Percentiles rank a stretch among this genome's conserved stretches.
Evolutionary conservation across 2,113 vertebrate genomes (phyloP).

Genomic region (Leptobrachium ailaonicum): DNA sequence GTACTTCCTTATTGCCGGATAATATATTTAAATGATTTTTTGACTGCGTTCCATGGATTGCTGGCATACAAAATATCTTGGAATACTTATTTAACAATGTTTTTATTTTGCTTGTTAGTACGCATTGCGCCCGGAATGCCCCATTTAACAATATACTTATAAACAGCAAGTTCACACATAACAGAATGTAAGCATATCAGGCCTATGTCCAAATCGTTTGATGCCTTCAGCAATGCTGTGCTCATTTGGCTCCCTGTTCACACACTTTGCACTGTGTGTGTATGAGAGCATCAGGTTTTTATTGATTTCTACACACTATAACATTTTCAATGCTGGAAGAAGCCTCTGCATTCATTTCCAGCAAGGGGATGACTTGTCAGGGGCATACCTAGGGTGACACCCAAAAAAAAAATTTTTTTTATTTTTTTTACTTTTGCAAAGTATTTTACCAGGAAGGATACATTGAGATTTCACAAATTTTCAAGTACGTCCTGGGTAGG

Average conservation of each 20-base stretch:
- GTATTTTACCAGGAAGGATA: no score
- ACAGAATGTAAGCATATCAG: conserved; percentile 9
- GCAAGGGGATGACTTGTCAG: neutral
- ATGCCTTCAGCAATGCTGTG: conserved; percentile 7
- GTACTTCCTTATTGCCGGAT: no score
- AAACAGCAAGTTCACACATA: neutral
- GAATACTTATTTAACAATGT: no score
- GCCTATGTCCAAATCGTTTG: conserved; percentile 14
- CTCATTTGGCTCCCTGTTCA: conserved; percentile 6
- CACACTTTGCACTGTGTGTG: conserved; percentile 18
- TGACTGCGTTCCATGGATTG: no score
- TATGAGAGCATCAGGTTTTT: neutral
- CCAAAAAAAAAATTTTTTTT: no score
- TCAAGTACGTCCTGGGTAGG: no score
- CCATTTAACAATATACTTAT: neutral
- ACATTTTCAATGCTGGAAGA: conserved; percentile 16
- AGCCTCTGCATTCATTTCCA: conserved; percentile 1
- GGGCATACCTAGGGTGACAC: neutral
- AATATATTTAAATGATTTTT: no score
- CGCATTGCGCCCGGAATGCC: neutral
- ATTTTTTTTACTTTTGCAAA: no score
- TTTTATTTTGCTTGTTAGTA: no score
- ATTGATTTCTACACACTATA: conserved; percentile 14
- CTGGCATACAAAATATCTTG: no score
- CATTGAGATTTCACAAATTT: no score